phyloP scores from a whole-genome alignment of 2,113 vertebrate species.

The Notiomystis cincta region DNA sequence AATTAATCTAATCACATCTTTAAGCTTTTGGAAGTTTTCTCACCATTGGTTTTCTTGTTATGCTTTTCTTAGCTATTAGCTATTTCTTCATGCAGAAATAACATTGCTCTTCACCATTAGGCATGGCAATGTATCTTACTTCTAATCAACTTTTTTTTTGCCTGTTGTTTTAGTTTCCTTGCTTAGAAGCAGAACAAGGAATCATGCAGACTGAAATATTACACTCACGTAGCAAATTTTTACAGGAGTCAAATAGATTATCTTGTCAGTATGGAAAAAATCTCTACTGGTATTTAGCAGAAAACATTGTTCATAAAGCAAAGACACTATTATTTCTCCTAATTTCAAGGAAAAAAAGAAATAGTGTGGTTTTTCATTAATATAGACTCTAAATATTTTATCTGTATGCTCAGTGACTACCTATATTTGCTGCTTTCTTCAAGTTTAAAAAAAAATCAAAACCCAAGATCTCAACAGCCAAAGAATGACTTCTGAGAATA shows the following conservation, averaged over 20 bases:
- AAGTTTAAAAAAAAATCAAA: not conserved
- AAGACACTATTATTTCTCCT: not conserved
- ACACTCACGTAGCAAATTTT: not conserved
- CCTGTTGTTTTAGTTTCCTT: not conserved
- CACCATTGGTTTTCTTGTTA: not conserved
- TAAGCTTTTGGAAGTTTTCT: not conserved
- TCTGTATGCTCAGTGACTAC: not conserved
- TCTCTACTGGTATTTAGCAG: not conserved
- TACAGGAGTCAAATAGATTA: not conserved
- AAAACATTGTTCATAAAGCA: not conserved
- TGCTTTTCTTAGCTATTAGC: not conserved
- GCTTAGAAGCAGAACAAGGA: not conserved
- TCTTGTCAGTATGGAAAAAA: not conserved
- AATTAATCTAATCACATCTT: constrained; percentile 24
- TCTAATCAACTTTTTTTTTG: not conserved
- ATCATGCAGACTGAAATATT: not conserved
- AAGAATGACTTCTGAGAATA: not conserved
- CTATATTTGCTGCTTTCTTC: not conserved
- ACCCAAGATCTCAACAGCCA: not conserved
- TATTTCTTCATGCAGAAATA: constrained; percentile 8
- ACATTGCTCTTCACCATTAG: not conserved
- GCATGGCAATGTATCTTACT: not conserved
- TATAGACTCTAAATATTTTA: not conserved
- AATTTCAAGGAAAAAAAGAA: not conserved
- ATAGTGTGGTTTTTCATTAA: not conserved